phyloP scores from a whole-genome alignment of 2,113 vertebrate genomes.

The Hiodon tergisus region DNA sequence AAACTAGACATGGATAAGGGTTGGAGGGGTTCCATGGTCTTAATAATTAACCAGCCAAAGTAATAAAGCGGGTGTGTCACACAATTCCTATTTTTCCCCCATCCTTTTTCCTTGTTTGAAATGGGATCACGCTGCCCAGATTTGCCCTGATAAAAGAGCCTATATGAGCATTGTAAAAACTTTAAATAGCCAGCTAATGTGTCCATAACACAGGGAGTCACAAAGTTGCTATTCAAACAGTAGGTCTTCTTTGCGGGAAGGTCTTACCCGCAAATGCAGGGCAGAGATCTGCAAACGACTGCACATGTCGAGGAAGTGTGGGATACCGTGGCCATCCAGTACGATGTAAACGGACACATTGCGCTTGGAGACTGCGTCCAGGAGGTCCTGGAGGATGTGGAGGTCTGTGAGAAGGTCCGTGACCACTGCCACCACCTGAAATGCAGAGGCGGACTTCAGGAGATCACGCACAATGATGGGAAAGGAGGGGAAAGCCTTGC shows the following conservation, averaged over 20 bases:
- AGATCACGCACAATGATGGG: background rate
- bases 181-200: too few relatives aligned
- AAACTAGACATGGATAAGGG: too few relatives aligned
- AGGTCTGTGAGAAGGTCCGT: constrained; percentile 90
- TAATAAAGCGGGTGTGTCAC: too few relatives aligned
- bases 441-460: background rate
- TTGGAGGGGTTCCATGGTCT: too few relatives aligned
- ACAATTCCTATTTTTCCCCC: too few relatives aligned
- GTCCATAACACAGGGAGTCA: too few relatives aligned
- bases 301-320: constrained; percentile 88
- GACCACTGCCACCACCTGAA: constrained; percentile 82
- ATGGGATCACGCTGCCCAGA: too few relatives aligned
- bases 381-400: constrained; percentile 85
- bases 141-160: too few relatives aligned
- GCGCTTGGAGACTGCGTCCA: constrained; percentile 75
- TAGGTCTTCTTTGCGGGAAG: background rate
- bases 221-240: background rate
- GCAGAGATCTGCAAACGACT: constrained; percentile 70
- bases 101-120: too few relatives aligned
- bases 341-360: constrained; percentile 82
- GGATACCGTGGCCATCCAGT: constrained; percentile 72
- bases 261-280: constrained; percentile 76
- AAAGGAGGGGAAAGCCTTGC: background rate
- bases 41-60: too few relatives aligned
- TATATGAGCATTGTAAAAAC: too few relatives aligned